Percentiles rank a stretch among this genome's conserved stretches.
Conservation (phyloP, 1,140 invertebrate genomes). For the Lordiphosa clarofinis region DNA sequence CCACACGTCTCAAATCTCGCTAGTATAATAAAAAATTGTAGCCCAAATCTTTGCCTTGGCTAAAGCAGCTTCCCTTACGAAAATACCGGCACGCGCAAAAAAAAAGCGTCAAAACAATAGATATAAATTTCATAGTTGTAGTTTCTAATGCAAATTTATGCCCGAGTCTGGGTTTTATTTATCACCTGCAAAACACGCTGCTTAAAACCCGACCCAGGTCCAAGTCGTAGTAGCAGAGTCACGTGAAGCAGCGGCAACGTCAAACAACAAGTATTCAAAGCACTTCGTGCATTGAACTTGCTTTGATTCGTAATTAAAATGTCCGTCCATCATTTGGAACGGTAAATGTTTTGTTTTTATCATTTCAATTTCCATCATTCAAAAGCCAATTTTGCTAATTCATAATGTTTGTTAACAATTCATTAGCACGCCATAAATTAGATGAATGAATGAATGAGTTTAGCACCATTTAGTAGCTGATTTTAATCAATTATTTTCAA, state of each 20-base stretch:
- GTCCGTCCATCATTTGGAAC: constrained; percentile 28
- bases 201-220: constrained; percentile 15
- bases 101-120: too few species aligned
- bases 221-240: constrained; percentile 19
- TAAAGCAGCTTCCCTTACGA: too few species aligned
- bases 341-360: constrained; percentile 20
- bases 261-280: constrained; percentile 18
- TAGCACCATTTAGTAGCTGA: constrained; percentile 46
- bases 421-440: constrained; percentile 62
- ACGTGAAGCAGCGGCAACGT: constrained; percentile 27
- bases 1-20: too few species aligned
- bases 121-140: too few species aligned
- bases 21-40: too few species aligned
- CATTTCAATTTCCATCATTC: constrained; percentile 42
- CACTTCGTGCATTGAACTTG: constrained; percentile 59
- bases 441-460: constrained; percentile 28
- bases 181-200: constrained; percentile 23
- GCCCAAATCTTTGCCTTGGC: too few species aligned
- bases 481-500: constrained; percentile 1
- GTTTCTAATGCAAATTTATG: too few species aligned
- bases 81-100: too few species aligned
- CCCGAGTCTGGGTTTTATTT: constrained; percentile 21
- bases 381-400: constrained; percentile 69
- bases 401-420: constrained; percentile 44
- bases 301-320: constrained; percentile 41